Evolutionary conservation across 2,888 invertebrate species (phyloP), one percentile per base, ranked within the genome.

Genomic region (Tanytarsus gracilentus): DNA sequence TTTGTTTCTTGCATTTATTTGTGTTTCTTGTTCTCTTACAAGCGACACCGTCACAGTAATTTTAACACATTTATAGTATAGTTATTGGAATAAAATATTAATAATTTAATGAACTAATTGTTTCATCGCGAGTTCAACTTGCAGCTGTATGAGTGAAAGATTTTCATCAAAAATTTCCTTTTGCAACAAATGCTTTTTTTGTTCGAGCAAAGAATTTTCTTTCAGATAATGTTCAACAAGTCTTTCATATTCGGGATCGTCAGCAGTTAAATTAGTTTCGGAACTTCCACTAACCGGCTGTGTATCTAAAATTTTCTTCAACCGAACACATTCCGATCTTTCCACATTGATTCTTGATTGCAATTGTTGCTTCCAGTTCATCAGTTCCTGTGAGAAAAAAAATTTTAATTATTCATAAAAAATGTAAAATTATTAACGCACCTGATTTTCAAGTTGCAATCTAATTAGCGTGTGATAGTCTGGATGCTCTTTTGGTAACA

Each of bases 131-230:
- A 85, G 69, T 66, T 85, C 83, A 56, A 86, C 84, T 68, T 84
- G 81, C n/a, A 86, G 72, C 62, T 84, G 80, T 63, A 86, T 79
- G 68, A 85, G 84, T 18, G 84, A 82, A 52, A 83, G 82, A 65
- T 82, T 78, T 67, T 86, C 86, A 69, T 85, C 84, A 67, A 85
- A 83, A 65, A 86, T 82, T 68, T 84, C 84, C 65, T 81, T 80
- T 53, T 83, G 79, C 51, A 86, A 72, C 65, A 78, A 80, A 67
- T 78, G 76, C 70, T 82, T 80, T 69, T 84, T 85, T 70, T 83
- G 79, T 72, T 85, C 85, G 21, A 85, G 71, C 64, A 83, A 67
- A 11, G 80, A 77, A 67, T 85, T 85, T 67, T 85, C 85, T 64
- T 80, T 80, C 11, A 80, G 69, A 64, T 76, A 74, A 66, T 78